A percentile compares a stretch with the other conserved stretches of the same genome.
phyloP scores from a whole-genome alignment of 2,888 invertebrate species.

The Oscheius sp. region DNA sequence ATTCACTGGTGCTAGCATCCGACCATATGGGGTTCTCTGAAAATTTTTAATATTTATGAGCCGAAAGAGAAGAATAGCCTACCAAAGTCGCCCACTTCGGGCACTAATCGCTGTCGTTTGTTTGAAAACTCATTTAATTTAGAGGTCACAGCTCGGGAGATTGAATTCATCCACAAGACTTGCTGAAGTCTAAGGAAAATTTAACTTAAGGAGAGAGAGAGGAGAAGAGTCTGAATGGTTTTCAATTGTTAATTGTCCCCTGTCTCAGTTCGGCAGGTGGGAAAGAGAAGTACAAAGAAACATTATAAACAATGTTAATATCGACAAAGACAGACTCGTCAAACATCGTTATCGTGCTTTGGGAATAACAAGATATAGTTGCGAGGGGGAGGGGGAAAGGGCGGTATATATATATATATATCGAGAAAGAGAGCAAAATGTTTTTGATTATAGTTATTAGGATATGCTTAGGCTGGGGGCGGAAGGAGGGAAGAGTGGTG shows the following conservation, averaged over 20 bases:
- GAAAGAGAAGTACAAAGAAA: no score
- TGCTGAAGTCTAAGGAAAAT: neutral
- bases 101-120: conserved; percentile 27
- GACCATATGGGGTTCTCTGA: conserved; percentile 24
- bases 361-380: no score
- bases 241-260: conserved; percentile 1
- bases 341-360: neutral
- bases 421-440: neutral
- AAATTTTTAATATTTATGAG: conserved; percentile 2
- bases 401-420: no score
- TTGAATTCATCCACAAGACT: conserved; percentile 30
- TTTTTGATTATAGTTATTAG: no score
- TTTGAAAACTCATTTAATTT: conserved; percentile 30
- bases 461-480: no score
- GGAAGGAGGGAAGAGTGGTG: no score
- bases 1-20: conserved; percentile 23
- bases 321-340: no score
- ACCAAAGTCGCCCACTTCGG: conserved; percentile 27
- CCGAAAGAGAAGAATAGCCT: neutral
- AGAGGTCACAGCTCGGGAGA: conserved; percentile 30
- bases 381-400: neutral
- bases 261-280: neutral
- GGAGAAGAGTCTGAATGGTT: conserved; percentile 7
- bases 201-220: neutral
- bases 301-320: no score